A percentile compares a stretch with the other conserved stretches of the same genome.
These are phyloP conservation scores for Ips nitidus DNA, from an alignment of 1,140 invertebrate genomes.

Conservation along the genomic window DNA sequence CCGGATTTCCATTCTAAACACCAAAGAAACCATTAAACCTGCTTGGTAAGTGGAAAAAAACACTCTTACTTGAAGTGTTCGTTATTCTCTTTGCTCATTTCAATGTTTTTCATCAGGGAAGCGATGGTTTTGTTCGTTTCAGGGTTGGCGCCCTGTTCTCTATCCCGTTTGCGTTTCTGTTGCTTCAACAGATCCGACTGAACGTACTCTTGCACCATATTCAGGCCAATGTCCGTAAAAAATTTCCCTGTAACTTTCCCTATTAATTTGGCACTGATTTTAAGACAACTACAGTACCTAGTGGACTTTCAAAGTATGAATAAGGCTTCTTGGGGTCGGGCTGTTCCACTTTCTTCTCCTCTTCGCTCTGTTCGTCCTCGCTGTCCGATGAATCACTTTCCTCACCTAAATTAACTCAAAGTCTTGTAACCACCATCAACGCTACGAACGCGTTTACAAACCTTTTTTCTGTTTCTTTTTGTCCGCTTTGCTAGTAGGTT, in stretches of 20 bases:
- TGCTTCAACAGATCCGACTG: conserved; percentile 86
- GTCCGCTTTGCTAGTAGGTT: conserved; percentile 48
- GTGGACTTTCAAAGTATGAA: conserved; percentile 79
- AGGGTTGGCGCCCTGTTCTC: conserved; percentile 65
- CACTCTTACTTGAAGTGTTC: conserved; percentile 67
- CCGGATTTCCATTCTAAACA: conserved; percentile 56
- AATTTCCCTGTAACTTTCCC: conserved; percentile 68
- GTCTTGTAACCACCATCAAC: background rate
- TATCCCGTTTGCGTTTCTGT: conserved; percentile 77
- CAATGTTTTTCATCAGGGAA: conserved; percentile 78
- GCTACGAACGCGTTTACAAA: background rate
- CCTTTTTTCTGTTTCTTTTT: conserved; percentile 53
- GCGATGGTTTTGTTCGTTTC: conserved; percentile 76
- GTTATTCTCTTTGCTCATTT: conserved; percentile 87
- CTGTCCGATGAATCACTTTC: conserved; percentile 14
- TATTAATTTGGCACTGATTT: background rate
- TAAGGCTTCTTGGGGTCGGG: conserved; percentile 54
- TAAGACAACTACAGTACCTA: conserved; percentile 64
- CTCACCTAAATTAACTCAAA: conserved; percentile 5
- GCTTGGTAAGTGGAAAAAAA: background rate
- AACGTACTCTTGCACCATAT: conserved; percentile 89
- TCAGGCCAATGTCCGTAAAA: conserved; percentile 88
- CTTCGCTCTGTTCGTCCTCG: conserved; percentile 49
- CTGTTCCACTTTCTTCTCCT: conserved; percentile 41
- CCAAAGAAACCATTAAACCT: conserved; percentile 2